These are phyloP conservation scores for Bufo gargarizans DNA, from an alignment of 2,113 vertebrate genomes.

Conservation along the genomic window DNA sequence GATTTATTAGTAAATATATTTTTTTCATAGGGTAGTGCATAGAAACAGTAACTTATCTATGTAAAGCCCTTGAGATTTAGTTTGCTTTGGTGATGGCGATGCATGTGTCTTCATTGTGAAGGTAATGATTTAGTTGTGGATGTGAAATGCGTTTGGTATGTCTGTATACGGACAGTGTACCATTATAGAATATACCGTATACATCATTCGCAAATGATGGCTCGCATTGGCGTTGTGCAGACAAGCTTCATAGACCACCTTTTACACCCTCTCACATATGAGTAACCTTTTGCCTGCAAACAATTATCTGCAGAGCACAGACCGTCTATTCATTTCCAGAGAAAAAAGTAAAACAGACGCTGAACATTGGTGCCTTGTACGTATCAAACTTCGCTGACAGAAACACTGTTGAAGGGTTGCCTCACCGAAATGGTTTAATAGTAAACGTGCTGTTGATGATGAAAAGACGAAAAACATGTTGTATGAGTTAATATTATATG, in stretches of 20 bases:
- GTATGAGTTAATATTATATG: no score
- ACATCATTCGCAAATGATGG: neutral
- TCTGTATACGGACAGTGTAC: neutral
- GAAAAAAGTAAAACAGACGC: conserved; percentile 58
- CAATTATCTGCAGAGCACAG: conserved; percentile 69
- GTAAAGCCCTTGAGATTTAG: no score
- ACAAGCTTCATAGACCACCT: conserved; percentile 61
- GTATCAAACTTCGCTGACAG: neutral
- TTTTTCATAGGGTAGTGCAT: no score
- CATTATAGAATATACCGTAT: neutral
- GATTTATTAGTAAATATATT: no score
- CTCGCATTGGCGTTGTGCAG: conserved; percentile 56
- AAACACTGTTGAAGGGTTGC: neutral
- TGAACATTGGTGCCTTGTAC: conserved; percentile 43
- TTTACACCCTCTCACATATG: conserved; percentile 58
- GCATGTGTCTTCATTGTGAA: neutral
- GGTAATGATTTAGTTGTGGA: neutral
- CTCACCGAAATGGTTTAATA: neutral
- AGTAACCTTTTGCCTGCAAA: conserved; percentile 63
- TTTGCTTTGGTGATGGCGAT: no score
- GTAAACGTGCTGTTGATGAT: neutral
- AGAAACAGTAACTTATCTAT: no score
- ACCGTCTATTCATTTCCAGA: conserved; percentile 65
- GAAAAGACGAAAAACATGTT: neutral
- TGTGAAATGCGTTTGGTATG: neutral